These are phyloP conservation scores for Antheraea pernyi DNA, from an alignment of 1,140 invertebrate genomes.

Conservation along the genomic window DNA sequence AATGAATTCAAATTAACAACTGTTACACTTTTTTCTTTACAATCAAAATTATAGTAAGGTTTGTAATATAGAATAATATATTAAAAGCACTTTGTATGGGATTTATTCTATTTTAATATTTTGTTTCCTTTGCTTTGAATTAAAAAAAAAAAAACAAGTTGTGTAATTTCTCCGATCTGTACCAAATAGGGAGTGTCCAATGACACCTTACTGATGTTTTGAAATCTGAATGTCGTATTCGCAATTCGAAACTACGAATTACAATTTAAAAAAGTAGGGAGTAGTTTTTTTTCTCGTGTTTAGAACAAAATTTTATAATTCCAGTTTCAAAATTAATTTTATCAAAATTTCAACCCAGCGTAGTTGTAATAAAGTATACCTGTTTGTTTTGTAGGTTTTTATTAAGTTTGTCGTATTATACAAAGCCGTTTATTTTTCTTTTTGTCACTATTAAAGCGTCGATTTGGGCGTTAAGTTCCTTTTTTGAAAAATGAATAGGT, in stretches of 20 bases:
- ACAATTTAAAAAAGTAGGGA: conserved; percentile 73
- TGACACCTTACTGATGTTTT: conserved; percentile 76
- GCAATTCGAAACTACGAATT: conserved; percentile 77
- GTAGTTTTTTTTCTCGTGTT: conserved; percentile 60
- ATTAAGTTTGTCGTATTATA: conserved; percentile 52
- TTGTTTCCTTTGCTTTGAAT: conserved; percentile 3
- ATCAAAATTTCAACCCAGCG: conserved; percentile 15
- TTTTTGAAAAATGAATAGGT: conserved; percentile 78
- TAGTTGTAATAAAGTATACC: conserved; percentile 3
- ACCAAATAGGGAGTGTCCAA: conserved; percentile 64
- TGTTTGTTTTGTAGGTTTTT: background rate
- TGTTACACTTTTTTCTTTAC: background rate
- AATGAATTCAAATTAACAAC: conserved; percentile 14
- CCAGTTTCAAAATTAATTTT: conserved; percentile 9
- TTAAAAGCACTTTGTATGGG: background rate
- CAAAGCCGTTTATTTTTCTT: conserved; percentile 77
- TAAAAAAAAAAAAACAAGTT: background rate
- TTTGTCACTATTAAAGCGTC: conserved; percentile 72
- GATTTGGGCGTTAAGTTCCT: conserved; percentile 77
- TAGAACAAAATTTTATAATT: conserved; percentile 17
- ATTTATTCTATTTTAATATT: no score
- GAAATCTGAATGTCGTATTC: conserved; percentile 75
- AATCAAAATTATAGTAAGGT: background rate
- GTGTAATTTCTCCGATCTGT: conserved; percentile 42
- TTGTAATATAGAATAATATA: background rate